Percentiles rank a stretch among this genome's conserved stretches.
Evolutionary conservation across 2,113 vertebrate species (phyloP).

Genomic region (Geothlypis trichas): DNA sequence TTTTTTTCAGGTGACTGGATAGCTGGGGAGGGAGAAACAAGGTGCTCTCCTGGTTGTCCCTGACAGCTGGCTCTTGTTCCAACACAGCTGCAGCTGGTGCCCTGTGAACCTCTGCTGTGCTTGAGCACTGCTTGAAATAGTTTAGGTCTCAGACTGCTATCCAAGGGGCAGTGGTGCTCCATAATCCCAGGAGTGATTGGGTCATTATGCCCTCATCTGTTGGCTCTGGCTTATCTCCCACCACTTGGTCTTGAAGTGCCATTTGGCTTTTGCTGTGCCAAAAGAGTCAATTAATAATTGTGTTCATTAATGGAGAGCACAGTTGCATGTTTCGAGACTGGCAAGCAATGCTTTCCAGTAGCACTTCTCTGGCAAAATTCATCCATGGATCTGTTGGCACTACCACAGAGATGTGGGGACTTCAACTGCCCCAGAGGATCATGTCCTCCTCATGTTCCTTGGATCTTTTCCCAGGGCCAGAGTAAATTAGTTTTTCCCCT

Average conservation of each 20-base stretch:
- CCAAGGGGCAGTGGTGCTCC: background rate
- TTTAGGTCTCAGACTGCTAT: background rate
- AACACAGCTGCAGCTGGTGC: background rate
- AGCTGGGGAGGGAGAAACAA: background rate
- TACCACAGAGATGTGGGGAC: background rate
- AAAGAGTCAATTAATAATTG: background rate
- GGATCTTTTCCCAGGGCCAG: background rate
- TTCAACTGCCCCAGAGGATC: background rate
- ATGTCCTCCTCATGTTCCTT: background rate
- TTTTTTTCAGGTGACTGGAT: background rate
- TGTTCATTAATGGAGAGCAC: background rate
- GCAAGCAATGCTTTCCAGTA: background rate
- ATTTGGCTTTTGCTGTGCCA: background rate
- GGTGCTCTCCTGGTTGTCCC: background rate
- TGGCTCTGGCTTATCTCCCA: background rate
- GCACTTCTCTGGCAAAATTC: background rate
- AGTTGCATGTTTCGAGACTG: background rate
- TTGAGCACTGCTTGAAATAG: background rate
- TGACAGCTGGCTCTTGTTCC: background rate
- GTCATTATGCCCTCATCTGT: background rate
- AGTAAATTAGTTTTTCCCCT: background rate
- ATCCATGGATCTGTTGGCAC: background rate
- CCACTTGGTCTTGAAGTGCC: background rate
- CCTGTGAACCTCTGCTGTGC: background rate
- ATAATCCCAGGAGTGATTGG: background rate